Percentiles rank a stretch among this genome's conserved stretches.
phyloP scores from a whole-genome alignment of 2,113 vertebrate genomes.

The Nansenia antarctica region DNA sequence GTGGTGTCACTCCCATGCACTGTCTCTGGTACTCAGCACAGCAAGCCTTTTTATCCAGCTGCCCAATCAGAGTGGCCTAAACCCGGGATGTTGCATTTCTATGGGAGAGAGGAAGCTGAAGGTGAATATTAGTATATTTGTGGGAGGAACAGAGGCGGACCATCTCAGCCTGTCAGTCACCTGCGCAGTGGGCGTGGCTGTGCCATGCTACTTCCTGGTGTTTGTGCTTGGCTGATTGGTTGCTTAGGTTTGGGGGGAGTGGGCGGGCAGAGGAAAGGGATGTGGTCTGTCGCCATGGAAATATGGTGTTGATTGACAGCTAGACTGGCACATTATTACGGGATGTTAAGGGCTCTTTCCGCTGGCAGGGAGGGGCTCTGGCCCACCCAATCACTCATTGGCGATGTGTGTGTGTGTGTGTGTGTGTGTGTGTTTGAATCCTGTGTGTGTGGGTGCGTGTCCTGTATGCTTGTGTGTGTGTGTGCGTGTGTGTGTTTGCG shows the following conservation, averaged over 20 bases:
- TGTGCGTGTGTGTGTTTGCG: slow-evolving; percentile 20
- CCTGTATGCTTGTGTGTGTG: slow-evolving; percentile 25
- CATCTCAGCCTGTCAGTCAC: slow-evolving; percentile 40
- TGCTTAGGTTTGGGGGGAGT: slow-evolving; percentile 50
- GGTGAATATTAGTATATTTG: slow-evolving; percentile 39
- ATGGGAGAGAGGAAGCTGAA: not conserved
- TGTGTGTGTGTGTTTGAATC: slow-evolving; percentile 20
- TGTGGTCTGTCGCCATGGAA: slow-evolving; percentile 60
- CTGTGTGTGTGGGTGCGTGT: too few relatives aligned
- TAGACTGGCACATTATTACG: slow-evolving; percentile 72
- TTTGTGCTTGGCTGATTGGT: slow-evolving; percentile 49
- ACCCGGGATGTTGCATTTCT: slow-evolving; percentile 72
- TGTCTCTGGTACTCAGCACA: slow-evolving; percentile 31
- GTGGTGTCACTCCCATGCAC: too few relatives aligned
- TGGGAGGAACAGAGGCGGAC: too few relatives aligned
- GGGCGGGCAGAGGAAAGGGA: slow-evolving; percentile 33
- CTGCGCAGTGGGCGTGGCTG: slow-evolving; percentile 42
- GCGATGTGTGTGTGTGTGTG: slow-evolving; percentile 35
- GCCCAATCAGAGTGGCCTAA: slow-evolving; percentile 58
- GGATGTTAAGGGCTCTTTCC: slow-evolving; percentile 79
- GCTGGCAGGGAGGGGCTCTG: slow-evolving; percentile 86
- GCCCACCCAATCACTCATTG: slow-evolving; percentile 67
- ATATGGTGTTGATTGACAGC: slow-evolving; percentile 74
- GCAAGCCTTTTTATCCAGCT: slow-evolving; percentile 50
- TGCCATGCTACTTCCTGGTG: slow-evolving; percentile 59